Conservation (phyloP, 1,140 invertebrate species). For the Drosophila lacteicornis region DNA sequence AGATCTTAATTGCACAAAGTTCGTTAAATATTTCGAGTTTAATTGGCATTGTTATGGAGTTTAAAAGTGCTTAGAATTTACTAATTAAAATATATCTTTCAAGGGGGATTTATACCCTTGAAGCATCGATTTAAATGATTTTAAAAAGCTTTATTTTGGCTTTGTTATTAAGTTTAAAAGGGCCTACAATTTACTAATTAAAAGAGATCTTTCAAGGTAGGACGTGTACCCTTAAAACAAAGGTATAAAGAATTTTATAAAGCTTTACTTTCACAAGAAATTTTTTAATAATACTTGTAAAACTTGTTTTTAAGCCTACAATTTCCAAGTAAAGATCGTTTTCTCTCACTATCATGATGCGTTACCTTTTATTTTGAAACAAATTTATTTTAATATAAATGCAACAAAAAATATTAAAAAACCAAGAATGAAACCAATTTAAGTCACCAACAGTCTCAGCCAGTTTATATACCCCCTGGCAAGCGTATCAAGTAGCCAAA, state of each 20-base stretch:
- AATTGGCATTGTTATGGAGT: background rate
- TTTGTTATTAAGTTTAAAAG: no score
- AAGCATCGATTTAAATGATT: background rate
- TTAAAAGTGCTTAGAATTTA: background rate
- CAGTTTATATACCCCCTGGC: background rate
- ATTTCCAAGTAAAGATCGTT: background rate
- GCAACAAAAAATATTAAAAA: no score
- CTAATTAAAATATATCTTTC: background rate
- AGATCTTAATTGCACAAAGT: conserved; percentile 31
- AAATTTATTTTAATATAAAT: background rate
- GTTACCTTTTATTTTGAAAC: background rate
- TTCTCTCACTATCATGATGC: background rate
- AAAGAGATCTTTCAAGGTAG: background rate
- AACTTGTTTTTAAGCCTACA: no score
- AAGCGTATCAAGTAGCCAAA: conserved; percentile 27
- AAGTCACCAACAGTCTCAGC: background rate
- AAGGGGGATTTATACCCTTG: background rate
- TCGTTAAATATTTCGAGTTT: background rate
- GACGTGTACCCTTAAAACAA: background rate
- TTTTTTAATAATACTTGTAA: background rate
- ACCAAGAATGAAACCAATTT: background rate
- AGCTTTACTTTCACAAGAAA: background rate
- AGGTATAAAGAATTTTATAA: background rate
- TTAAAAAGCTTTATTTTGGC: background rate
- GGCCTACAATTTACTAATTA: background rate